Conservation (phyloP, 2,888 invertebrate genomes). For the Acanthoscelides obtectus region DNA sequence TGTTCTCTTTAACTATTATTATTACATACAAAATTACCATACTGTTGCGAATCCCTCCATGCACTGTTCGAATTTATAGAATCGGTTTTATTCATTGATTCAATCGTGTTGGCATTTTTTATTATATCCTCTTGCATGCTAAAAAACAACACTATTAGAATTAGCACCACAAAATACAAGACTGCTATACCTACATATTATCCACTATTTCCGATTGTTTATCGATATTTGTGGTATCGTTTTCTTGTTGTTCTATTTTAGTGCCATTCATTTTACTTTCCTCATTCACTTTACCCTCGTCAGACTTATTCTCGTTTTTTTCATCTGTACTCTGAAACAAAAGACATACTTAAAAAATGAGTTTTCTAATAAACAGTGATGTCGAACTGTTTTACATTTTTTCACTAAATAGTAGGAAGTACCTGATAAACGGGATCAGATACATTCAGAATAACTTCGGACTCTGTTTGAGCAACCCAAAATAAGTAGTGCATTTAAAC, state of each 20-base stretch:
- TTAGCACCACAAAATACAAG: background rate
- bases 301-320: slow-evolving; percentile 39
- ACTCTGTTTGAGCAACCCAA: no score
- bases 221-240: slow-evolving; percentile 37
- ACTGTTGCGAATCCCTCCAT: slow-evolving; percentile 45
- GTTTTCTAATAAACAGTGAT: no score
- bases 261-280: slow-evolving; percentile 41
- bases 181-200: slow-evolving; percentile 43
- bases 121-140: slow-evolving; percentile 45
- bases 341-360: no score
- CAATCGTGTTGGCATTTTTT: slow-evolving; percentile 46
- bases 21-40: slow-evolving; percentile 38
- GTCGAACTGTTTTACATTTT: no score
- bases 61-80: slow-evolving; percentile 47
- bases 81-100: slow-evolving; percentile 43
- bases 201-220: slow-evolving; percentile 44
- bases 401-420: no score
- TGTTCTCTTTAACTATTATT: slow-evolving; percentile 38
- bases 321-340: slow-evolving; percentile 36
- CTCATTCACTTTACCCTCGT: slow-evolving; percentile 29
- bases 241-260: slow-evolving; percentile 34
- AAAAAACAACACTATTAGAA: slow-evolving; percentile 26
- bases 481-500: no score
- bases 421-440: no score
- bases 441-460: background rate